phyloP scores from a whole-genome alignment of 1,140 invertebrate genomes.

The Melipona quadrifasciata region DNA sequence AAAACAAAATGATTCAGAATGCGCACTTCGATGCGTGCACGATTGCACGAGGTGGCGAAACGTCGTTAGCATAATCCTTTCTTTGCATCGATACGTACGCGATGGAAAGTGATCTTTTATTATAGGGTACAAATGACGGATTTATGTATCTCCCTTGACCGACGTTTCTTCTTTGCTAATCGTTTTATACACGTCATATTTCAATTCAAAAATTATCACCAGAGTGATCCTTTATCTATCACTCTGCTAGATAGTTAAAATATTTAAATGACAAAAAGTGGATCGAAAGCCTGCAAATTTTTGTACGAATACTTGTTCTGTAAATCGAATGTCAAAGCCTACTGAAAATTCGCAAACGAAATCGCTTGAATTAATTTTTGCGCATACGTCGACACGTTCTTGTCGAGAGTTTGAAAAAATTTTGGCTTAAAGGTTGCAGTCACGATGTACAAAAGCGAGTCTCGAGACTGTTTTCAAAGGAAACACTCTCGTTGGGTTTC shows the following conservation, averaged over 20 bases:
- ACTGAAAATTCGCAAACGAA: background rate
- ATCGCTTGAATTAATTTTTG: background rate
- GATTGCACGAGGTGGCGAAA: background rate
- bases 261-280: too few species aligned
- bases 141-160: background rate
- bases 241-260: too few species aligned
- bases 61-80: background rate
- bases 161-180: background rate
- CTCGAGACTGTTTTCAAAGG: background rate
- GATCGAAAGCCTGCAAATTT: too few species aligned
- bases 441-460: background rate
- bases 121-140: background rate
- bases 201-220: rapidly evolving
- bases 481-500: background rate
- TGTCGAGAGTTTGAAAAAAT: background rate
- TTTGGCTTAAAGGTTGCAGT: background rate
- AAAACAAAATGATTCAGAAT: slow-evolving; percentile 33
- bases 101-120: background rate
- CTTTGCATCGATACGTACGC: background rate
- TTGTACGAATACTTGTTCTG: too few species aligned
- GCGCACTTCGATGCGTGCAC: background rate
- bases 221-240: too few species aligned
- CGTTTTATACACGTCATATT: background rate
- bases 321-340: too few species aligned
- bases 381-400: background rate